Evolutionary conservation across 2,797 vertebrate species (phyloP).

Genomic region (Vultur gryphus): DNA sequence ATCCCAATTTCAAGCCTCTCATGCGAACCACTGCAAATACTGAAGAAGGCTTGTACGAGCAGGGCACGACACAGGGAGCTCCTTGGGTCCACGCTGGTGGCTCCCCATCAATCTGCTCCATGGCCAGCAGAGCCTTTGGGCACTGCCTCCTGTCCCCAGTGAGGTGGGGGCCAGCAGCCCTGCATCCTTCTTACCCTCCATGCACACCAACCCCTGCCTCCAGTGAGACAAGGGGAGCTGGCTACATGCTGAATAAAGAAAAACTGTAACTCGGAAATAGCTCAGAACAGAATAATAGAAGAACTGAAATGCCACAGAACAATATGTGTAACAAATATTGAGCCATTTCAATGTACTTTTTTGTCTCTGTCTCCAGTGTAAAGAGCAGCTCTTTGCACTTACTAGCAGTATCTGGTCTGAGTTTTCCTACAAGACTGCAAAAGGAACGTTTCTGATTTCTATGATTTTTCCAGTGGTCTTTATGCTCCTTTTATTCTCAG

Average conservation of each 20-base stretch:
- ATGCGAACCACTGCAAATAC: neutral
- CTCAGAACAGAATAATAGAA: neutral
- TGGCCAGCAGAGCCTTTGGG: neutral
- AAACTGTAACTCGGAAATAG: neutral
- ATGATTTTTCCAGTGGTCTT: neutral
- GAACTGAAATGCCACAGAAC: neutral
- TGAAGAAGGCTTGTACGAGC: neutral
- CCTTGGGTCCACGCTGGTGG: neutral
- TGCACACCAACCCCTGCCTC: neutral
- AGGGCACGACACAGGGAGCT: neutral
- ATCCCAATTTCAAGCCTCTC: neutral
- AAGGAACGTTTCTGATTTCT: neutral
- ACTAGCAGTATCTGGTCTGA: neutral
- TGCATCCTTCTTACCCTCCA: neutral
- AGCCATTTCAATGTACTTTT: neutral
- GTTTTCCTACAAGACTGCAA: neutral
- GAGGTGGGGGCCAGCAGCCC: neutral
- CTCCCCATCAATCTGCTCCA: neutral
- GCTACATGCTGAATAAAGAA: neutral
- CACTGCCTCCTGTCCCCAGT: neutral
- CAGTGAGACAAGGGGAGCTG: neutral
- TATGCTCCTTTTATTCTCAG: neutral
- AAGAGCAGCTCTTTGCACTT: neutral
- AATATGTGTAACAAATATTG: neutral
- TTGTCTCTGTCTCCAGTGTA: neutral